Percentiles rank a stretch among this genome's conserved stretches.
Conservation (phyloP, 2,888 invertebrate genomes). For the Galeruca laticollis region DNA sequence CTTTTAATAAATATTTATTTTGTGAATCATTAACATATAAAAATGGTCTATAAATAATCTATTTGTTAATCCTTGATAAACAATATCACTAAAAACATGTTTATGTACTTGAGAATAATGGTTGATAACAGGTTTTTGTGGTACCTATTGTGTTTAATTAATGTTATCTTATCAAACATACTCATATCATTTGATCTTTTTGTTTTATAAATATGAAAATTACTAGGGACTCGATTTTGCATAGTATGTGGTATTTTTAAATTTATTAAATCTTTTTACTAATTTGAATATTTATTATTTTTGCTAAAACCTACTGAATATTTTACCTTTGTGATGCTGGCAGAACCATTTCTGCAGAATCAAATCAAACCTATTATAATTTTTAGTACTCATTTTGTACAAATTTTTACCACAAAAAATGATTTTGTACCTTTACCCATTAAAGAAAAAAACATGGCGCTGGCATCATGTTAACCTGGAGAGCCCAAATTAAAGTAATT, state of each 20-base stretch:
- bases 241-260: neutral
- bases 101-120: neutral
- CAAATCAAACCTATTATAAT: too few relatives aligned
- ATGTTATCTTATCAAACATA: neutral
- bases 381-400: too few relatives aligned
- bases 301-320: too few relatives aligned
- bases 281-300: too few relatives aligned
- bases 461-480: too few relatives aligned
- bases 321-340: too few relatives aligned
- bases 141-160: neutral
- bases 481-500: too few relatives aligned
- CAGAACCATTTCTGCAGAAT: too few relatives aligned
- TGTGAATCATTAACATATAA: neutral
- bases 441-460: too few relatives aligned
- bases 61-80: neutral
- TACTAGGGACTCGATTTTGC: neutral
- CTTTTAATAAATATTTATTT: neutral
- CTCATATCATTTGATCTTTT: neutral
- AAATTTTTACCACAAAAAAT: too few relatives aligned
- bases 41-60: conserved; percentile 13
- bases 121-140: neutral
- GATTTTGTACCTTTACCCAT: too few relatives aligned
- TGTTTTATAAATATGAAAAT: neutral
- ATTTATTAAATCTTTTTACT: too few relatives aligned
- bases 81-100: neutral